Evolutionary conservation across 2,113 vertebrate species (phyloP).

Genomic region (Pseudorasbora parva): DNA sequence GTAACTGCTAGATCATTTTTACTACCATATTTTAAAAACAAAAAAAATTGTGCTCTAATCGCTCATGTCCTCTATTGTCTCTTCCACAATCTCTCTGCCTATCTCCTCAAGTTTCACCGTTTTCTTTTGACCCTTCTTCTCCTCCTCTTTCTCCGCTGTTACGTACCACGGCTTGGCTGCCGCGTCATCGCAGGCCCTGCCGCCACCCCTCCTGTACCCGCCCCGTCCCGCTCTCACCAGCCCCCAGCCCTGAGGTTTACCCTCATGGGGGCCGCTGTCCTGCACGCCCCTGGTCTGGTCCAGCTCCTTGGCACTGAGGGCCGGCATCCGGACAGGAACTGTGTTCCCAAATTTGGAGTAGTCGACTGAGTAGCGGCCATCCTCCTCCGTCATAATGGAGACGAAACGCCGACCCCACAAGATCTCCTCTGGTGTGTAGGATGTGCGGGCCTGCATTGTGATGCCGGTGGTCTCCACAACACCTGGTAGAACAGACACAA

Average conservation of each 20-base stretch:
- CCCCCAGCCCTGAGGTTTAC: slow-evolving; percentile 75
- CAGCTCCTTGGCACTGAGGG: slow-evolving; percentile 79
- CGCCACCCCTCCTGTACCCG: slow-evolving; percentile 74
- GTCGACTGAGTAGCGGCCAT: slow-evolving; percentile 79
- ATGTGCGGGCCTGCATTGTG: slow-evolving; percentile 84
- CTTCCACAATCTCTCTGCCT: slow-evolving; percentile 65
- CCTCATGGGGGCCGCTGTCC: slow-evolving; percentile 59
- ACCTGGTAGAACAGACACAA: slow-evolving; percentile 62
- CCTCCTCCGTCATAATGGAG: slow-evolving; percentile 82
- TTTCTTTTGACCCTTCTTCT: slow-evolving; percentile 71
- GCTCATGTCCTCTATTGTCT: slow-evolving; percentile 59
- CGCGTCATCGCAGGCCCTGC: slow-evolving; percentile 61
- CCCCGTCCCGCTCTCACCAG: slow-evolving; percentile 77
- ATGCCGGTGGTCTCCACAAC: slow-evolving; percentile 85
- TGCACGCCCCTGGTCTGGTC: slow-evolving; percentile 73
- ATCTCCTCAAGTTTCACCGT: slow-evolving; percentile 76
- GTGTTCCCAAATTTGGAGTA: slow-evolving; percentile 88
- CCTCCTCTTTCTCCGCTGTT: slow-evolving; percentile 56
- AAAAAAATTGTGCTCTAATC: slow-evolving; percentile 54
- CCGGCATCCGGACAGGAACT: slow-evolving; percentile 72
- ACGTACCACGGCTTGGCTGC: slow-evolving; percentile 71
- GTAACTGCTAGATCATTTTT: background rate
- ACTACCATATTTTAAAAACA: background rate
- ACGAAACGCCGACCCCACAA: slow-evolving; percentile 84
- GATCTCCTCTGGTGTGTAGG: slow-evolving; percentile 83